Evolutionary conservation across 2,888 invertebrate genomes (phyloP), one percentile per base, ranked within the genome.

Genomic region (Spatulosminthurus flaviceps): DNA sequence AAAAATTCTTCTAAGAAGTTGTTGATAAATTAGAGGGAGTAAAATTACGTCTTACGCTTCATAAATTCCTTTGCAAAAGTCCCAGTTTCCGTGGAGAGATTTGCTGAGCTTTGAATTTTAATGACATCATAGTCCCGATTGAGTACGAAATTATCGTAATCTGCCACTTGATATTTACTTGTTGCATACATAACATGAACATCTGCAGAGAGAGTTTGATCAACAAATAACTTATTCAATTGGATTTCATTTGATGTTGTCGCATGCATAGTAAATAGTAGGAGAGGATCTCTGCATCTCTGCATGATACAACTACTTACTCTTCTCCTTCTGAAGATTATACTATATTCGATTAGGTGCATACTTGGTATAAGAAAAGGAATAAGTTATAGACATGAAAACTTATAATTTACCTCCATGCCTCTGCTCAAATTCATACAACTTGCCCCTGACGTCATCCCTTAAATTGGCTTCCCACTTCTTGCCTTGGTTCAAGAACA

Each of bases 401-500:
- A n/a, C n/a, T n/a, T 34, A 9, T 69, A 16, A 76, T 24, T 28
- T 79, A 83, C 84, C 82, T 81, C 82, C 83, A 42, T 78, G 78
- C 9, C 66, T 24, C 29, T 78, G 41, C 19, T 77, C 60, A 16
- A 81, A 75, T 43, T 84, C 82, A 13, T 76, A 41, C 0, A 72
- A 24, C 13, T 79, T 29, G 2, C 74, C 41, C 13, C 74, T 73
- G 13, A 83, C 81, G 29, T 83, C 83, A 11, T 67, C 64, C 42
- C 76, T 72, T 51, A 81, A 79, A 24, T 42, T 67, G 11, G 78
- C 81, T 2, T 83, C 83, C 0, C 84, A 24, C 69, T 79, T 71
- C 22, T 69, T 81, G 0, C 85, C 83, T 81, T 85, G 84, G n/a
- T 82, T 80, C 70, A 85, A 28, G 11, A 83, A 41, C 19, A 85